Evolutionary conservation across 1,140 invertebrate genomes (phyloP), one percentile per base, ranked within the genome.

Genomic region (Euglossa dilemma): DNA sequence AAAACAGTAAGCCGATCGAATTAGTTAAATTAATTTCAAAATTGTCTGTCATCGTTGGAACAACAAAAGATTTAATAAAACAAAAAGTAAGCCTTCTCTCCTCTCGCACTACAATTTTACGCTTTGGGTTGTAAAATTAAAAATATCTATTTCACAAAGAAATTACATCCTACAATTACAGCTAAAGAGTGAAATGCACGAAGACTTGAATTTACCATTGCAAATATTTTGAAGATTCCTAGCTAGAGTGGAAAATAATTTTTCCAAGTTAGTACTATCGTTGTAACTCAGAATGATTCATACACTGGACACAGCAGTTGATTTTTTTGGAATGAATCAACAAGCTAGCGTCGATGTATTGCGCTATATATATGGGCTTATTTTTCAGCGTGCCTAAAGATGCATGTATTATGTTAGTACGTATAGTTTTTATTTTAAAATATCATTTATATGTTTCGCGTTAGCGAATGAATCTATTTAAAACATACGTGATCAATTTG

Each of bases 271-370:
- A 72, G 20, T 71, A 70, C 57, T 47, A 85, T 87, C 74, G 81
- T 80, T 79, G 54, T n/a, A 61, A 72, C 9, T 36, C 59, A 36
- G 6, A 56, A 70, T 87, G 83, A 88, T 69, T 88, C 77, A 85
- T 67, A 20, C 56, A 45, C 20, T 28, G 43, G 61, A 52, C 56
- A 56, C 64, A 76, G 61, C 54, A 52, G 67, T 88, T 81, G 74
- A 88, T 85, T 84, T 88, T 81, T 20, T 73, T 87, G 76, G 56
- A n/a, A 9, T 54, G 74, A 76, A 80, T 87, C 73, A 70, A 87
- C 85, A 52, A 72, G 54, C 45, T 25, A 84, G 63, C 72, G 66
- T 74, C 76, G 69, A 70, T 57, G 69, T 59, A 76, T n/a, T n/a
- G 16, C 9, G 43, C 16, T n/a, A 28, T 64, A 64, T 12, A 16